Evolutionary conservation across 1,140 invertebrate species (phyloP), one percentile per base, ranked within the genome.

Genomic region (Brachionus angularis): DNA sequence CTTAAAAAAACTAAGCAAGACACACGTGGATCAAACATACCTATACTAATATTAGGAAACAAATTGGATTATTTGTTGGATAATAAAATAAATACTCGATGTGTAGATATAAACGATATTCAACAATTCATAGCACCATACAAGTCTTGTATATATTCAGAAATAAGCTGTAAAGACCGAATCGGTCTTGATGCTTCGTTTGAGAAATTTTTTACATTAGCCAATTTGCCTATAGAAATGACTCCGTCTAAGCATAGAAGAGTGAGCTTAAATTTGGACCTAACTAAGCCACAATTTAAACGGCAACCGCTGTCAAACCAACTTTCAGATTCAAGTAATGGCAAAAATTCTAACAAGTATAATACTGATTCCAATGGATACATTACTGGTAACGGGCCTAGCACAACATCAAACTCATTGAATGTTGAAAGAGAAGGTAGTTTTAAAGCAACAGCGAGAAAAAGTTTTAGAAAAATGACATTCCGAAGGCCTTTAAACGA

Each of bases 141-240:
- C n/a, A 67, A 67, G 47, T 47, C 62, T 25, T 67, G 62, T 29
- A 16, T 47, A 25, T 67, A 67, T 21, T 33, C 42, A 12, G 62
- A 67, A 50, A 67, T 67, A 7, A 67, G 62, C 31, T 67, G 62
- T n/a, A 67, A 46, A 16, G 86, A 86, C 75, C 89, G 89, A 77
- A 84, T 85, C 70, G 86, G 87, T 75, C 86, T 91, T 62, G 89
- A 90, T 74, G 89, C 91, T 74, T 84, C 89, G 3, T 91, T 91
- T 79, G 87, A 89, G 76, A 86, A 89, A 73, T 82, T 91, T 3
- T 91, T 91, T 78, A 84, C 87, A 42, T 85, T 89, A 8, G 88
- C 89, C 7, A 88, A 89, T 76, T 80, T 91, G 58, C 89, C 89
- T 1, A 78, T 88, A 75, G 89, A 91, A 82, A 91, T 91, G 89